Evolutionary conservation across 2,888 invertebrate genomes (phyloP).

Genomic region (Tipula confusa): DNA sequence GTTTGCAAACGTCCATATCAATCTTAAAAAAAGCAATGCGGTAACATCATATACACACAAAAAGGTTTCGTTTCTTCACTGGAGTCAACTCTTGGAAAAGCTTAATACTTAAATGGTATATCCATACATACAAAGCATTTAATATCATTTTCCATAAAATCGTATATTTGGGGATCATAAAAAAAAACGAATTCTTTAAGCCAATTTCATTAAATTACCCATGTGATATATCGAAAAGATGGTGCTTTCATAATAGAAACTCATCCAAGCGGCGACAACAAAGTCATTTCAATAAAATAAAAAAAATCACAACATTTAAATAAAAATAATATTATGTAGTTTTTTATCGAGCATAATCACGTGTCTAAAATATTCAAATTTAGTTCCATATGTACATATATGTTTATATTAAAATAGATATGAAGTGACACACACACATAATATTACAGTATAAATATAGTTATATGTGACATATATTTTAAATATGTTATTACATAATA

Average conservation of each 20-base stretch:
- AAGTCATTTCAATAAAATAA: slow-evolving; percentile 15
- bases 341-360: background rate
- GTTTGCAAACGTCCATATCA: too few species aligned
- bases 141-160: background rate
- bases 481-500: slow-evolving; percentile 5
- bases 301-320: background rate
- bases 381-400: background rate
- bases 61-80: too few species aligned
- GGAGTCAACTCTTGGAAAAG: too few species aligned
- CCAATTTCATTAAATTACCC: background rate
- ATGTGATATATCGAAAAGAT: background rate
- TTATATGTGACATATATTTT: too few species aligned
- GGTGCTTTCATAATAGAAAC: background rate
- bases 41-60: too few species aligned
- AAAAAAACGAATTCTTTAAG: background rate
- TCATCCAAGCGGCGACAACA: background rate
- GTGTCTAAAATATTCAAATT: slow-evolving; percentile 25
- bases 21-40: too few species aligned
- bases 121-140: background rate
- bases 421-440: too few species aligned
- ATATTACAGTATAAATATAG: too few species aligned
- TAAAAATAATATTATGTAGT: background rate
- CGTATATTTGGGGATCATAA: background rate
- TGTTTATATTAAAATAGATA: background rate
- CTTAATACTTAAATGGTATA: background rate